Percentiles rank a stretch among this genome's conserved stretches.
Conservation (phyloP, 2,797 vertebrate genomes). For the Lophotriccus pileatus region DNA sequence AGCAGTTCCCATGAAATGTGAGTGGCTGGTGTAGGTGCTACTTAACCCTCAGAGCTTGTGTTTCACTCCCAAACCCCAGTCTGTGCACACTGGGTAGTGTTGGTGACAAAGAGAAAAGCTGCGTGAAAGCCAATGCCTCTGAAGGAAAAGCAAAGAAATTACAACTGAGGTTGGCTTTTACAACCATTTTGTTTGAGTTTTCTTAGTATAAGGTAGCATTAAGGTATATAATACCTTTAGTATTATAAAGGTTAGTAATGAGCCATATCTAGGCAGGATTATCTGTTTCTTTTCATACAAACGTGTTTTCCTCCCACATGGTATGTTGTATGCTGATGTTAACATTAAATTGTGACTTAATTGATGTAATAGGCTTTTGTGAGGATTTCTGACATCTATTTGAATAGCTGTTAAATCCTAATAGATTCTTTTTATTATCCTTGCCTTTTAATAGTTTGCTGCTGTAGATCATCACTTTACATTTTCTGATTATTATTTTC, state of each 20-base stretch:
- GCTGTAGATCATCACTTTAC: not conserved
- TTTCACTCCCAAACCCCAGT: not conserved
- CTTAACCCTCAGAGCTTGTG: not conserved
- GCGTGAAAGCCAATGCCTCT: not conserved
- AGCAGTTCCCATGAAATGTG: not conserved
- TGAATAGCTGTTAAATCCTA: not conserved
- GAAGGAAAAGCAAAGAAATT: not conserved
- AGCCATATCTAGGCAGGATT: not conserved
- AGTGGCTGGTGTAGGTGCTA: not conserved
- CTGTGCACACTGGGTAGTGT: not conserved
- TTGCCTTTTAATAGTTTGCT: not conserved
- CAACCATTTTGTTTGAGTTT: not conserved
- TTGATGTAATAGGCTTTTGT: not conserved
- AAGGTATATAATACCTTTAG: too few relatives aligned
- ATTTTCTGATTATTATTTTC: not conserved
- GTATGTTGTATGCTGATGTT: not conserved
- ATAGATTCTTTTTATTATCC: not conserved
- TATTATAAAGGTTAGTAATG: not conserved
- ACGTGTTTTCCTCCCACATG: not conserved
- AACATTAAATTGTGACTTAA: not conserved
- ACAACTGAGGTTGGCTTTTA: not conserved
- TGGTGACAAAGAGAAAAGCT: not conserved
- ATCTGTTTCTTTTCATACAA: not conserved
- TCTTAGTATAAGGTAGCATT: too few relatives aligned
- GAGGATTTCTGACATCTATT: not conserved